These are phyloP conservation scores for Cinclus mexicanus DNA, from an alignment of 2,113 vertebrate genomes.

Conservation along the genomic window DNA sequence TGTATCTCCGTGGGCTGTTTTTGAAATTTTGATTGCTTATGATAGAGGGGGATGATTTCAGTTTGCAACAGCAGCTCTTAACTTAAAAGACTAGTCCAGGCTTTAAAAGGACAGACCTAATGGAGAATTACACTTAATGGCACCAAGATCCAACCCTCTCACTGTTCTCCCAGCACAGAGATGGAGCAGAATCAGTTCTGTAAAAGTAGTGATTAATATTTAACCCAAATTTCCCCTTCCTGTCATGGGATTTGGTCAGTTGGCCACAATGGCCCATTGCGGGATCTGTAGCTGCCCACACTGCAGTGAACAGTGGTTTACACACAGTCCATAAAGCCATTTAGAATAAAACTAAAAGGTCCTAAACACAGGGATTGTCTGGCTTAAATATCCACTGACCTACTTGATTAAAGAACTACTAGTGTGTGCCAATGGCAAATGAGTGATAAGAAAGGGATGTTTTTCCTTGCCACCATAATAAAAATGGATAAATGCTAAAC, in stretches of 20 bases:
- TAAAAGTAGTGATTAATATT: neutral
- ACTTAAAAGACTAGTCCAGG: neutral
- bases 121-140: neutral
- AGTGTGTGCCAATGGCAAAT: neutral
- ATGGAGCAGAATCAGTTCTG: neutral
- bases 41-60: neutral
- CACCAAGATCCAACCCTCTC: neutral
- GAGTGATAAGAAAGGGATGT: neutral
- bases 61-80: neutral
- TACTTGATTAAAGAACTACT: neutral
- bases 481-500: neutral
- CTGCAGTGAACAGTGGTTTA: neutral
- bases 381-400: neutral
- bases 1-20: neutral
- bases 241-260: neutral
- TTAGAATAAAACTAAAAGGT: neutral
- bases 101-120: neutral
- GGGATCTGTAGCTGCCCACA: neutral
- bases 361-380: neutral
- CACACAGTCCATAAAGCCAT: neutral
- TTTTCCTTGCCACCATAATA: neutral
- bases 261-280: neutral
- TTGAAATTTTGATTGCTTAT: neutral
- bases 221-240: neutral
- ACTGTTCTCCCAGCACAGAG: accelerated